Evolutionary conservation across 2,113 vertebrate genomes (phyloP).

Genomic region (Pogona vitticeps): DNA sequence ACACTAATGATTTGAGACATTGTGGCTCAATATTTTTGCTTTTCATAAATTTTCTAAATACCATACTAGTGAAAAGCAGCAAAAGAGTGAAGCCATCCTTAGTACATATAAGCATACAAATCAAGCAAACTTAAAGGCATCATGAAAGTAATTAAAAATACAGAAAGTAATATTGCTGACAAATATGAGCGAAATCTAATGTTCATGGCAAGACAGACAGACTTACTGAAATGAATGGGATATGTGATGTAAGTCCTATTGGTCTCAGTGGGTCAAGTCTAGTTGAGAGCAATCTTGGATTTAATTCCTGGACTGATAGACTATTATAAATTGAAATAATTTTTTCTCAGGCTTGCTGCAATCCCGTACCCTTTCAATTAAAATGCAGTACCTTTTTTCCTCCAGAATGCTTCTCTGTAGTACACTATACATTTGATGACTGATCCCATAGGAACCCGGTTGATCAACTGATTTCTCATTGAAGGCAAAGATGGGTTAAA

Average conservation of each 20-base stretch:
- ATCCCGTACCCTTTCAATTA: constrained; percentile 14
- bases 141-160: no score
- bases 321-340: neutral
- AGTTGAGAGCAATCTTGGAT: no score
- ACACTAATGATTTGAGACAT: no score
- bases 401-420: constrained; percentile 96
- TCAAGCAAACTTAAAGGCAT: neutral
- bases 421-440: constrained; percentile 98
- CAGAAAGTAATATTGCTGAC: constrained; percentile 9
- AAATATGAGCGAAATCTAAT: neutral
- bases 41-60: neutral
- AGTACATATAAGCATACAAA: neutral
- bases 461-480: constrained; percentile 92
- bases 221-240: no score
- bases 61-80: neutral
- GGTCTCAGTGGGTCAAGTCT: no score
- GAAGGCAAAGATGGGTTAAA: constrained; percentile 91
- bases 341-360: neutral
- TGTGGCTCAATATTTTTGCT: rapidly evolving
- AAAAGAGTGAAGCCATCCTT: neutral
- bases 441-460: constrained; percentile 92
- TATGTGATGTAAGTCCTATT: no score
- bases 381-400: constrained; percentile 84
- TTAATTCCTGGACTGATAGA: neutral
- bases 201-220: no score